These are phyloP conservation scores for Muscicapa striata DNA, from an alignment of 2,797 vertebrate species.

Conservation along the genomic window DNA sequence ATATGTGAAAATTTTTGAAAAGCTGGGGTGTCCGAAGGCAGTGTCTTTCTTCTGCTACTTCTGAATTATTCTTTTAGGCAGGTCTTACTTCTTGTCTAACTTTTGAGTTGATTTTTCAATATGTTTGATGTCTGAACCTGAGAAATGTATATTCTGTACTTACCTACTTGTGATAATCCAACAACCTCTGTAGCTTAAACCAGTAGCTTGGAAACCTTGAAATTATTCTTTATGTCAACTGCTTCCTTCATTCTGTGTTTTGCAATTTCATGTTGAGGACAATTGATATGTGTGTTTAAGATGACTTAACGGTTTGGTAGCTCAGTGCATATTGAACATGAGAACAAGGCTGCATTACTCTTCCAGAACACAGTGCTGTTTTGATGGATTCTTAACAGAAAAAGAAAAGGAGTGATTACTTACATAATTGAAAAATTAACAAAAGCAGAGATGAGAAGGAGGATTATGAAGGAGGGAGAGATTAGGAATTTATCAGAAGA, in stretches of 20 bases:
- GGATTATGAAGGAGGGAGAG: not conserved
- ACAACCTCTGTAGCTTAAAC: not conserved
- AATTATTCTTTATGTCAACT: not conserved
- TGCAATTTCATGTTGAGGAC: not conserved
- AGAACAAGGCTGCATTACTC: not conserved
- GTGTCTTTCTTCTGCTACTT: not conserved
- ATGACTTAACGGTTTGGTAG: not conserved
- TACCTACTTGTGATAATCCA: not conserved
- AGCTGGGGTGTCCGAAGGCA: not conserved
- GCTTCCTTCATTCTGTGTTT: not conserved
- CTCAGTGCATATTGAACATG: not conserved
- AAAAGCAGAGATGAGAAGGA: not conserved
- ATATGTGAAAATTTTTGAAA: not conserved
- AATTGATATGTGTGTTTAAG: not conserved
- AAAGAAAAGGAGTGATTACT: not conserved
- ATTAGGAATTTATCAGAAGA: not conserved
- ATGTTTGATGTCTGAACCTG: not conserved
- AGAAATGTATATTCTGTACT: not conserved
- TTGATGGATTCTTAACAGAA: not conserved
- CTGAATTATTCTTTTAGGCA: not conserved
- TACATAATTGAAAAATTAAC: not conserved
- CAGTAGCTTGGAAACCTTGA: not conserved
- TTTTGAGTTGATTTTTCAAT: not conserved
- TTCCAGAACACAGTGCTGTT: not conserved
- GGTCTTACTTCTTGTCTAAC: not conserved